These are phyloP conservation scores for Heliconius cydno DNA, from an alignment of 2,888 invertebrate species.

Conservation along the genomic window DNA sequence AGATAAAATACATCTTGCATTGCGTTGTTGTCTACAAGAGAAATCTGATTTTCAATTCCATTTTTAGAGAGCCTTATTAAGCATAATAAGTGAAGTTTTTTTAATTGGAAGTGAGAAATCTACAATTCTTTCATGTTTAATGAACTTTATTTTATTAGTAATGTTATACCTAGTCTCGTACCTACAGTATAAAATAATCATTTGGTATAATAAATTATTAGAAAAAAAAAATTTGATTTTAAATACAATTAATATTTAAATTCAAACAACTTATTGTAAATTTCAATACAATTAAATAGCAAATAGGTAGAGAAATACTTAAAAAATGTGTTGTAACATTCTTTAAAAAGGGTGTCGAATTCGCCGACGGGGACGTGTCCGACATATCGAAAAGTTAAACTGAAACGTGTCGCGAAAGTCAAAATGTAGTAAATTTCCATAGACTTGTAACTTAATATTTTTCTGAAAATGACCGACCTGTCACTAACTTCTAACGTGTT, in stretches of 20 bases:
- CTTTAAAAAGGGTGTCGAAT: constrained; percentile 52
- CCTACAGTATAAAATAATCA: background rate
- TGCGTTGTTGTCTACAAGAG: background rate
- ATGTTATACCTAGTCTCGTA: background rate
- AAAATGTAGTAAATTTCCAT: constrained; percentile 61
- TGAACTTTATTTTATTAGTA: background rate
- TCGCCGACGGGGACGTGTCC: constrained; percentile 62
- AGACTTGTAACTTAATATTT: constrained; percentile 66
- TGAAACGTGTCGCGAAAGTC: constrained; percentile 65
- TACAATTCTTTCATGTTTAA: background rate
- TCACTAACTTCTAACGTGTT: background rate
- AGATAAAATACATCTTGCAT: background rate
- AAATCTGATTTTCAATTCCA: background rate
- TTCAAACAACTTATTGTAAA: background rate
- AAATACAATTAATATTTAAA: background rate
- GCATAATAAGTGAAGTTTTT: background rate
- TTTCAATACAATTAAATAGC: background rate
- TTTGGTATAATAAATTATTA: background rate
- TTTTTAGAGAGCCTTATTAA: background rate
- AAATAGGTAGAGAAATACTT: background rate
- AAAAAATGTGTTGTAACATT: background rate
- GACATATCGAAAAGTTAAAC: constrained; percentile 64
- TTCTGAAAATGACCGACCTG: constrained; percentile 45
- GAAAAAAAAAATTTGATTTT: background rate
- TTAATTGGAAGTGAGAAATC: background rate